A percentile compares a stretch with the other conserved stretches of the same genome.
Conservation (phyloP, 2,113 vertebrate species). For the Anarrhichthys ocellatus region DNA sequence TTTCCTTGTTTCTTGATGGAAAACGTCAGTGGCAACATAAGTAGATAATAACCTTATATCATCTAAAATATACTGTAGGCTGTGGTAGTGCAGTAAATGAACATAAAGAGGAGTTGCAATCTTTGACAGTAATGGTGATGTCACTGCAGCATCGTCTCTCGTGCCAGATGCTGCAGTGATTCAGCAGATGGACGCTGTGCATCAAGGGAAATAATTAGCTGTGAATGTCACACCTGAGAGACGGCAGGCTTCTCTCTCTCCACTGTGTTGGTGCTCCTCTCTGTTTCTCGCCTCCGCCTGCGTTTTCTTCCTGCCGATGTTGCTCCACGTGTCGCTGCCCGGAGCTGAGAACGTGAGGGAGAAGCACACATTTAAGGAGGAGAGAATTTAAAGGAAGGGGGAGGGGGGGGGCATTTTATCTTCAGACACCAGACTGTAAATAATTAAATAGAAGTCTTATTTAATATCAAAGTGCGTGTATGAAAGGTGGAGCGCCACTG, state of each 20-base stretch:
- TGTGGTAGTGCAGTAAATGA: not conserved
- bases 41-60: not conserved
- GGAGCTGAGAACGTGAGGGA: conserved; percentile 46
- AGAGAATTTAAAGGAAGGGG: conserved; percentile 21
- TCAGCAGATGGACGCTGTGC: not conserved
- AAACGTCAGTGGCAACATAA: not conserved
- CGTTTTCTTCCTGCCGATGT: conserved; percentile 45
- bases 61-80: not conserved
- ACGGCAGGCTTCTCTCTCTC: not conserved
- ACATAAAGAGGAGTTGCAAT: not conserved
- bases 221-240: not conserved
- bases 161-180: not conserved
- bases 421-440: not conserved
- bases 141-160: not conserved
- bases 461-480: not conserved
- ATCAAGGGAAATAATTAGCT: not conserved
- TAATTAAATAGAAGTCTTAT: not conserved
- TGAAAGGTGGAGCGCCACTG: not conserved
- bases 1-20: not conserved
- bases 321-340: conserved; percentile 48
- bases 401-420: not conserved
- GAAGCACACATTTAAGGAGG: conserved; percentile 2
- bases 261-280: not conserved
- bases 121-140: too few relatives aligned
- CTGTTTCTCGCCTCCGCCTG: conserved; percentile 1